Conservation (phyloP, 2,888 invertebrate genomes). For the Leucoma salicis region DNA sequence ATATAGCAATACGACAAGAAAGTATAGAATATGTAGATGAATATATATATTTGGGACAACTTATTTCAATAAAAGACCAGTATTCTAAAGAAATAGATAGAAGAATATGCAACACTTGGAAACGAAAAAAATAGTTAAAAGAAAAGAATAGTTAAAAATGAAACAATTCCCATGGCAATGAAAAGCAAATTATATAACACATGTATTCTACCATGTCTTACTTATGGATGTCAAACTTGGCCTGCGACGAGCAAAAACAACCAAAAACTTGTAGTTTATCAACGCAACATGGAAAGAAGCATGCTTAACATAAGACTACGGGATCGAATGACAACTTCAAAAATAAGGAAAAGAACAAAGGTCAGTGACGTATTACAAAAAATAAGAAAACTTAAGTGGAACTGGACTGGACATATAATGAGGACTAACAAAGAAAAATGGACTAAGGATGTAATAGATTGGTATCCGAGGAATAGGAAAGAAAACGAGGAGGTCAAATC, state of each 20-base stretch:
- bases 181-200: slow-evolving; percentile 3
- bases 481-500: slow-evolving; percentile 7
- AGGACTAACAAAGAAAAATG: background rate
- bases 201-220: slow-evolving; percentile 6
- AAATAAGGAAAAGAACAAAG: slow-evolving; percentile 9
- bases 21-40: slow-evolving; percentile 6
- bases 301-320: slow-evolving; percentile 9
- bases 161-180: background rate
- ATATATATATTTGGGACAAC: slow-evolving; percentile 10
- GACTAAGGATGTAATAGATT: slow-evolving; percentile 1
- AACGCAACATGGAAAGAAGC: slow-evolving; percentile 8
- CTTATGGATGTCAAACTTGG: slow-evolving; percentile 11
- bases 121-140: slow-evolving; percentile 6
- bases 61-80: background rate
- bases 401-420: slow-evolving; percentile 3
- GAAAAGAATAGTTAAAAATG: slow-evolving; percentile 7
- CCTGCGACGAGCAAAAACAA: slow-evolving; percentile 4
- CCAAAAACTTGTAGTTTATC: slow-evolving; percentile 8
- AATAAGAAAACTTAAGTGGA: slow-evolving; percentile 7
- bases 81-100: slow-evolving; percentile 3
- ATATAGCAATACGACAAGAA: slow-evolving; percentile 1
- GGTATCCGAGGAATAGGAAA: slow-evolving; percentile 7
- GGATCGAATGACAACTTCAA: slow-evolving; percentile 8
- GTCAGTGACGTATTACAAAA: slow-evolving; percentile 1
- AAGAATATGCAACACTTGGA: slow-evolving; percentile 9